Evolutionary conservation across 37 sponge, comb jelly and placozoan species (phyloP).

Genomic region (Spongilla lacustris): DNA sequence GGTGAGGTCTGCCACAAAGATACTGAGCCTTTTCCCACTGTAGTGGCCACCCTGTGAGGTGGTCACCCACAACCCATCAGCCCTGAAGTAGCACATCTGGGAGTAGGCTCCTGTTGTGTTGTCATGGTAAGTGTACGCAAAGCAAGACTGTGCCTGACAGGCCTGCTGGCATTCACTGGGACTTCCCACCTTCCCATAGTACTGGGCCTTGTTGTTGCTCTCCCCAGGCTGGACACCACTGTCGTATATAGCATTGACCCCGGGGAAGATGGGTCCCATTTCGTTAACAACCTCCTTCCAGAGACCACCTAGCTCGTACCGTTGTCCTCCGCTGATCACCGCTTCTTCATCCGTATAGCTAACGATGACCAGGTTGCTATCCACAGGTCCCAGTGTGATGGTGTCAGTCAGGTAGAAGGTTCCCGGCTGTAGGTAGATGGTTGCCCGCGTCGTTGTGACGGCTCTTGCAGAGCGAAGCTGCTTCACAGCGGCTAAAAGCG

Average conservation of each 20-base stretch:
- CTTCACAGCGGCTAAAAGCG: constrained; percentile 32
- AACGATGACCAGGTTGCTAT: constrained; percentile 46
- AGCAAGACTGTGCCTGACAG: constrained; percentile 27
- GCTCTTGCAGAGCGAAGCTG: neutral
- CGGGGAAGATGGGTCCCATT: constrained; percentile 21
- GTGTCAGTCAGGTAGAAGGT: constrained; percentile 53
- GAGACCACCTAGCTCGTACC: constrained; percentile 11
- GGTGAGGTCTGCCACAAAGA: constrained; percentile 53
- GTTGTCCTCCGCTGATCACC: constrained; percentile 56
- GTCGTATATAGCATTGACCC: constrained; percentile 10
- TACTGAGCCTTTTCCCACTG: constrained; percentile 49
- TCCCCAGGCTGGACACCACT: constrained; percentile 8
- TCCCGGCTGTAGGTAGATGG: constrained; percentile 47
- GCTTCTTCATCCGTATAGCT: constrained; percentile 33
- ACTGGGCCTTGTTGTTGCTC: neutral
- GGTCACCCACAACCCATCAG: constrained; percentile 38
- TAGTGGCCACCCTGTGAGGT: neutral
- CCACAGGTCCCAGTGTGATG: constrained; percentile 35
- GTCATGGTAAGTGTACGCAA: constrained; percentile 45
- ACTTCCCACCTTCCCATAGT: constrained; percentile 14
- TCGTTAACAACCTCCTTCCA: constrained; percentile 36
- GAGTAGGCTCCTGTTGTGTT: constrained; percentile 23
- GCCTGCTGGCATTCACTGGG: constrained; percentile 22
- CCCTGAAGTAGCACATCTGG: constrained; percentile 47
- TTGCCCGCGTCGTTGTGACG: neutral